Percentiles rank a stretch among this genome's conserved stretches.
Evolutionary conservation across 2,797 vertebrate species (phyloP).

Genomic region (Rhinogobio ventralis): DNA sequence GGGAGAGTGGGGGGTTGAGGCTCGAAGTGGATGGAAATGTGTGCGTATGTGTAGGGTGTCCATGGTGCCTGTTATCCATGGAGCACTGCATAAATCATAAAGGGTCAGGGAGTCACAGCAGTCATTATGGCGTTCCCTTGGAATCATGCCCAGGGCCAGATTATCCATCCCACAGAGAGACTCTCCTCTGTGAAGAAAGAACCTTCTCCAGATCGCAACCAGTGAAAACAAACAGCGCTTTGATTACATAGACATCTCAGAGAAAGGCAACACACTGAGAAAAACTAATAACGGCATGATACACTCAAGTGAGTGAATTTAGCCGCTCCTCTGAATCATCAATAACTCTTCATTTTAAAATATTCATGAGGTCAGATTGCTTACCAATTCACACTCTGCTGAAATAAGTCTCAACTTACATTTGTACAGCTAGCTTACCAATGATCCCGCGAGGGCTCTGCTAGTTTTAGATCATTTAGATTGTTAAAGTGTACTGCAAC

Average conservation of each 20-base stretch:
- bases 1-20: constrained; percentile 32
- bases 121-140: constrained; percentile 78
- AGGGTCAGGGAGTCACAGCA: constrained; percentile 73
- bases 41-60: constrained; percentile 50
- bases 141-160: constrained; percentile 75
- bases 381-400: constrained; percentile 35
- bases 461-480: constrained; percentile 11
- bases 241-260: constrained; percentile 54
- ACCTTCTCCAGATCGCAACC: constrained; percentile 42
- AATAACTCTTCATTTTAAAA: constrained; percentile 52
- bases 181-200: constrained; percentile 68
- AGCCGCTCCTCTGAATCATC: constrained; percentile 33
- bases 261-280: constrained; percentile 48
- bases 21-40: constrained; percentile 54
- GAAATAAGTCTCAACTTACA: constrained; percentile 11
- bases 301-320: constrained; percentile 44
- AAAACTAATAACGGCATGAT: constrained; percentile 53
- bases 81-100: constrained; percentile 69
- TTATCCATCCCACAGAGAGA: constrained; percentile 75
- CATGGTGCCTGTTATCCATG: constrained; percentile 65
- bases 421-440: neutral
- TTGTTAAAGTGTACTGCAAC: neutral
- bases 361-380: constrained; percentile 56
- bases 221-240: constrained; percentile 47
- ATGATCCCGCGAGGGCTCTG: neutral